These are phyloP conservation scores for Epinotia bilunana DNA, from an alignment of 2,888 invertebrate genomes.

Conservation along the genomic window DNA sequence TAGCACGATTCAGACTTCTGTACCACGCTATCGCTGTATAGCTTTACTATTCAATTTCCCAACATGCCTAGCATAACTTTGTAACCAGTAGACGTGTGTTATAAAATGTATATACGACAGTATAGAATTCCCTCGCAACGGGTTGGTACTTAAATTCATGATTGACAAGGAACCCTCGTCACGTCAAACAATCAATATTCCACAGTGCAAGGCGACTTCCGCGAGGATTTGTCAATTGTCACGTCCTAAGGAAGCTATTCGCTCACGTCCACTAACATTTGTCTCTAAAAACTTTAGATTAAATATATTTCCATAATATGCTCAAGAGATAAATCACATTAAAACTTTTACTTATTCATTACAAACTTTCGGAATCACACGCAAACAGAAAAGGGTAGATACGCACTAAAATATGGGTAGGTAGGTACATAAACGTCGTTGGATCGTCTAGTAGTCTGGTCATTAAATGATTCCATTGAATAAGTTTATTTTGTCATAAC, in stretches of 20 bases:
- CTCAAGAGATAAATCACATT: neutral
- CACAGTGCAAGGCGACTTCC: conserved; percentile 57
- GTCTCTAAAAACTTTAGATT: conserved; percentile 25
- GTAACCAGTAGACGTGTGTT: neutral
- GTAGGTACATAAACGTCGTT: too few species aligned
- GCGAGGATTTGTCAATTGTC: conserved; percentile 65
- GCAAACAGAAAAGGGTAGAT: neutral
- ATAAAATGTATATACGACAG: conserved; percentile 3
- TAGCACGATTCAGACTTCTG: neutral
- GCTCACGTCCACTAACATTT: conserved; percentile 24
- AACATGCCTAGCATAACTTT: neutral
- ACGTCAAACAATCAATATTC: conserved; percentile 64
- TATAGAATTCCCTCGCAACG: conserved; percentile 13
- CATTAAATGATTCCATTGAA: neutral
- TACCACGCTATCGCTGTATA: conserved; percentile 2
- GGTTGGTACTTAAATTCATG: conserved; percentile 41
- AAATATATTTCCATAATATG: conserved; percentile 5
- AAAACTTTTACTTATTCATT: neutral
- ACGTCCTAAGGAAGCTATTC: conserved; percentile 41
- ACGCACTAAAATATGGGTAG: neutral
- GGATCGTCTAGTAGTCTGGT: too few species aligned
- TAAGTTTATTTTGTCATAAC: neutral
- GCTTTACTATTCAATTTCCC: conserved; percentile 12
- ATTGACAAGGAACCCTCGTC: conserved; percentile 56
- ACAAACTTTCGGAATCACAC: neutral